phyloP scores from a whole-genome alignment of 2,888 invertebrate genomes.

The Anaspis maculata region DNA sequence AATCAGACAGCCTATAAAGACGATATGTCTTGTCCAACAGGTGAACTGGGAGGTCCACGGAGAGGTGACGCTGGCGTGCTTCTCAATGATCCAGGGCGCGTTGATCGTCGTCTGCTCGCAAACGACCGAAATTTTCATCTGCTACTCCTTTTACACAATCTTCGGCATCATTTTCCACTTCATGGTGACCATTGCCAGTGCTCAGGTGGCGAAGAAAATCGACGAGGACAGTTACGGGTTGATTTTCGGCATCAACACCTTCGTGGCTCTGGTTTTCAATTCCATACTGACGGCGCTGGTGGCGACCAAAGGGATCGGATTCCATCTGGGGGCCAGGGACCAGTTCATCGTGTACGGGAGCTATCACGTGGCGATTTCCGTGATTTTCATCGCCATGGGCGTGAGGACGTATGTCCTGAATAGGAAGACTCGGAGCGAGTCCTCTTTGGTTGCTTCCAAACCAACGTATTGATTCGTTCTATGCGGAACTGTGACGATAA shows the following conservation, averaged over 20 bases:
- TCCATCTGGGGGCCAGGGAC: constrained; percentile 6
- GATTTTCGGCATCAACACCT: constrained; percentile 82
- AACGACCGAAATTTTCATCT: constrained; percentile 44
- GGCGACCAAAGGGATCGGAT: constrained; percentile 8
- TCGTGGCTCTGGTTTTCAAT: constrained; percentile 53
- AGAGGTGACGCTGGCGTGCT: constrained; percentile 41
- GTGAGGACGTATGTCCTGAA: constrained; percentile 4
- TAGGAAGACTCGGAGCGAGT: background rate
- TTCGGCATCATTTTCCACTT: constrained; percentile 71
- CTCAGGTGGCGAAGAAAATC: constrained; percentile 74
- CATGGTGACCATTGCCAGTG: constrained; percentile 73
- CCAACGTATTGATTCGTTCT: no score
- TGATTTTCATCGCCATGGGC: constrained; percentile 7
- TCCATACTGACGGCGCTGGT: constrained; percentile 9
- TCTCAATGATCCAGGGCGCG: constrained; percentile 46
- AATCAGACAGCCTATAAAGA: no score
- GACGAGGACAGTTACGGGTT: constrained; percentile 77
- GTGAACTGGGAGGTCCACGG: constrained; percentile 38
- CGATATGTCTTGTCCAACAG: no score
- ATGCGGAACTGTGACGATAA: no score
- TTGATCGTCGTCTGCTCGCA: constrained; percentile 42
- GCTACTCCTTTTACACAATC: constrained; percentile 65
- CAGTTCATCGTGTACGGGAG: constrained; percentile 13
- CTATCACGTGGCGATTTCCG: constrained; percentile 8
- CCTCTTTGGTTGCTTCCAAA: no score